phyloP scores from a whole-genome alignment of 1,140 invertebrate genomes.

The Drosophila elegans region DNA sequence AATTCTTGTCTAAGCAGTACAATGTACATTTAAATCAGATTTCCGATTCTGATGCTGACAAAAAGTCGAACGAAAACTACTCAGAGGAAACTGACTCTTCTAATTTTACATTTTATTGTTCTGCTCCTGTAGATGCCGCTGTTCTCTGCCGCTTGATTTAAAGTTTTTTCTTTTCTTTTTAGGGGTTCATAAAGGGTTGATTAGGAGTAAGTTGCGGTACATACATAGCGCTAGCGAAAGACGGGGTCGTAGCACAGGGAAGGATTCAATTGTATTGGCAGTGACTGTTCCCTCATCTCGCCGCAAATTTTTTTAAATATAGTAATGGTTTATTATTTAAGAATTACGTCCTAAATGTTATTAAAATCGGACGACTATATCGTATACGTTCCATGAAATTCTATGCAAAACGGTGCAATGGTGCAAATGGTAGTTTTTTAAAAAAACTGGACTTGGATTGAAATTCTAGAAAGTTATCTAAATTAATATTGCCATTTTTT shows the following conservation, averaged over 20 bases:
- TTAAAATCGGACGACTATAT: too few relatives aligned
- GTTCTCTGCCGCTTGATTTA: constrained; percentile 3
- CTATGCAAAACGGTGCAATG: too few relatives aligned
- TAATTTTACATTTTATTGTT: constrained; percentile 83
- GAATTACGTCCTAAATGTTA: too few relatives aligned
- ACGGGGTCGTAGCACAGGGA: neutral
- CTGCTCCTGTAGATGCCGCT: constrained; percentile 28
- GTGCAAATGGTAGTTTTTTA: too few relatives aligned
- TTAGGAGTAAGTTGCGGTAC: constrained; percentile 54
- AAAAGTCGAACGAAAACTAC: constrained; percentile 45
- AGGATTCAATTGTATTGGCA: constrained; percentile 52
- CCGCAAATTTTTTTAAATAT: too few relatives aligned
- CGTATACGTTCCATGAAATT: too few relatives aligned
- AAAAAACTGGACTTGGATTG: neutral
- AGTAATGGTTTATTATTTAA: too few relatives aligned
- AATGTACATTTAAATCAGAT: neutral
- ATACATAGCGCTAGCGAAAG: constrained; percentile 4
- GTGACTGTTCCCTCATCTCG: constrained; percentile 21
- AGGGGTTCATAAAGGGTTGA: constrained; percentile 81
- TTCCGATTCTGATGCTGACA: constrained; percentile 26
- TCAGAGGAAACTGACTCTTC: constrained; percentile 44
- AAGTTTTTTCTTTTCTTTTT: constrained; percentile 46
- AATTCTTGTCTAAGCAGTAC: too few relatives aligned
- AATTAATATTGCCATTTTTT: too few relatives aligned
- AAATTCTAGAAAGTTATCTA: neutral